Evolutionary conservation across 2,888 invertebrate species (phyloP), one percentile per base, ranked within the genome.

Genomic region (Drosophila paracracens): DNA sequence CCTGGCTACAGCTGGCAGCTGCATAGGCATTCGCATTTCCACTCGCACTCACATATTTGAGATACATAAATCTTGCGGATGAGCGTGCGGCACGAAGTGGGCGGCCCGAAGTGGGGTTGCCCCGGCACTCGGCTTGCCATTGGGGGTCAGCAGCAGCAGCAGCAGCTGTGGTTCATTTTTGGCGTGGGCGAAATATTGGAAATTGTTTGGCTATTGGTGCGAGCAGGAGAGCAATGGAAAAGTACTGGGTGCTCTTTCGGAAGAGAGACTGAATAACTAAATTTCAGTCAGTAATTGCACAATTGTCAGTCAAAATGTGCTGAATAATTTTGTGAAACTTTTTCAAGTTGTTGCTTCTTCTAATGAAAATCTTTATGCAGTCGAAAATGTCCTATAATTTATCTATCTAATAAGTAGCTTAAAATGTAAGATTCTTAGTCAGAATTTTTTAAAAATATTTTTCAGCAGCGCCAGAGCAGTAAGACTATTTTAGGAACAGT

Each of bases 41-140:
- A 71, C 82, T 83, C 54, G 77, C 65, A 74, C 80, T 70, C 74
- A 80, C 79, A 88, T 91, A 91, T 91, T 89, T 89, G 81, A 73
- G 79, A 87, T 88, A 80, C 90, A 91, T 91, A 90, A 89, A 86
- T 88, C 89, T 90, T 89, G 76, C 77, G 90, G 88, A 75, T 80
- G 77, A 82, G 84, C 81, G 77, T 80, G 81, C 82, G 68, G 73
- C 72, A 50, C 67, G 51, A 53, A 59, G 72, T 76, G 72, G 69
- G 53, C 58, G 57, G 50, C 51, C 38, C 63, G 33, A 51, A 62
- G 64, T 77, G 66, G 73, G 70, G 75, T 74, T 68, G 60, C 66
- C 35, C 29, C 36, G 5, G 31, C 46, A 38, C 46, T 35, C 38
- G 27, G 36, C 51, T 43, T 38, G 51, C 56, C 58, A 67, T 70